Base-by-base conservation (phyloP, 2,797 vertebrate species). In the Pangasius djambal region DNA sequence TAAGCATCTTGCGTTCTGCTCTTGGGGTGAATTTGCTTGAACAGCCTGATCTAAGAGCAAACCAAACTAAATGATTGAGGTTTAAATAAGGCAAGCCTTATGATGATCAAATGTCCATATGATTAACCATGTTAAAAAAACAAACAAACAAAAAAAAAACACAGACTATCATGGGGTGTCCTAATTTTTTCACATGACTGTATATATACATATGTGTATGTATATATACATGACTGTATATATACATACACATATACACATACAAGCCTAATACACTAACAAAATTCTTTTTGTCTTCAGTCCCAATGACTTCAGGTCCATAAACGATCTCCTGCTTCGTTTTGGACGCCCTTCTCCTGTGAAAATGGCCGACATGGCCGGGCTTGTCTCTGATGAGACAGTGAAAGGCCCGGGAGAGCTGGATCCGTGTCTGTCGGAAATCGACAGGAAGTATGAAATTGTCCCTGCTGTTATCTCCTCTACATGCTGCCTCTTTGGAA, bases 401-500 rank as follows among this genome's bases (percentile, higher is more conserved):
- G 94, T 92, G 72, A 92, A 95, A 0, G 95, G 92, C 40, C 44
- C 89, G 55, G 92, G 94, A 3, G 93, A 94, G 52, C 93, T 92
- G 37, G 93, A 96, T 87, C 90, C 91, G 86, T 98, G 97, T 88
- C 94, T 94, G 89, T 92, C 96, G 94, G 97, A 98, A 93, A 97
- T 97, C 0, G 97, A 99, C 93, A 96, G 98, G 92, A 95, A 95
- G 92, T 99, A 99, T 90, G 97, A 99, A 94, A 97, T 99, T n/a
- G 97, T 99, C 88, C 98, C 98, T 8, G 98, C 98, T 0, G 98
- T 99, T 91, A 97, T 99, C 93, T 99, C 98, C 25, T 98, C 98
- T 94, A 98, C 99, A 97, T 99, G 98, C 96, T 99, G 98, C 95
- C 97, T 99, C 91, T 99, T 99, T 70, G 98, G 99, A 89, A 97